Evolutionary conservation across 2,797 vertebrate genomes (phyloP).

Genomic region (Lophura swinhoii): DNA sequence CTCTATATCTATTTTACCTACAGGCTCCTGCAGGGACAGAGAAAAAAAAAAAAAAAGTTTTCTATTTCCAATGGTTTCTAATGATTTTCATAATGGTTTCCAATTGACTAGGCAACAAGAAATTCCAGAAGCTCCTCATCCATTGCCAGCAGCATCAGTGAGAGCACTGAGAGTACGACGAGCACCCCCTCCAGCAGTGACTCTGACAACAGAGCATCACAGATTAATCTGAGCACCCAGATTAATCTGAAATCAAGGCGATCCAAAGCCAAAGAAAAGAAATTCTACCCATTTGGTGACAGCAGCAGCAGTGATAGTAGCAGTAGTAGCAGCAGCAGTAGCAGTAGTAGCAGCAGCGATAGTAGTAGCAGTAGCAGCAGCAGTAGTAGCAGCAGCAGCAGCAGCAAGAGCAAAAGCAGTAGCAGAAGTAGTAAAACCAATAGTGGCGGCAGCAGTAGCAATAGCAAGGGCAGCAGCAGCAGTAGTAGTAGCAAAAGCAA

Average conservation of each 20-base stretch:
- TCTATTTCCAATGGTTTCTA: slow-evolving; percentile 7
- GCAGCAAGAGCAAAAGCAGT: accelerated
- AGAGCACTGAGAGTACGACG: not conserved
- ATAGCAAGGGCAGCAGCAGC: accelerated
- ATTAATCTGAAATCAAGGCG: slow-evolving; percentile 5
- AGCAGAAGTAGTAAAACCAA: accelerated
- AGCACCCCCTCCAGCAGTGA: slow-evolving; percentile 44
- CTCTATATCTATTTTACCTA: not conserved
- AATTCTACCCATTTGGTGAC: slow-evolving; percentile 56
- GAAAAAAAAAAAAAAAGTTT: not conserved
- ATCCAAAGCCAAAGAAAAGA: slow-evolving; percentile 42
- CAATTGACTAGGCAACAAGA: slow-evolving; percentile 20
- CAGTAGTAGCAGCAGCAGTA: accelerated
- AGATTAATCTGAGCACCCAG: not conserved
- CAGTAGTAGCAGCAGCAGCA: accelerated
- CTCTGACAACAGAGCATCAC: not conserved
- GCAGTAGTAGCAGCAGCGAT: accelerated
- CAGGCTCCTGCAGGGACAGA: not conserved
- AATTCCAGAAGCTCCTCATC: slow-evolving; percentile 23
- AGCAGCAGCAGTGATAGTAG: accelerated
- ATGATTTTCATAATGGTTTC: too few species aligned
- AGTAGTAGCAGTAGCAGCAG: accelerated
- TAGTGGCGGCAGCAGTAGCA: accelerated
- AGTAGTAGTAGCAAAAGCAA: accelerated
- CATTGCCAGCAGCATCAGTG: slow-evolving; percentile 28